Conservation (phyloP, 2,888 invertebrate species). For the Agriopis leucophaearia region DNA sequence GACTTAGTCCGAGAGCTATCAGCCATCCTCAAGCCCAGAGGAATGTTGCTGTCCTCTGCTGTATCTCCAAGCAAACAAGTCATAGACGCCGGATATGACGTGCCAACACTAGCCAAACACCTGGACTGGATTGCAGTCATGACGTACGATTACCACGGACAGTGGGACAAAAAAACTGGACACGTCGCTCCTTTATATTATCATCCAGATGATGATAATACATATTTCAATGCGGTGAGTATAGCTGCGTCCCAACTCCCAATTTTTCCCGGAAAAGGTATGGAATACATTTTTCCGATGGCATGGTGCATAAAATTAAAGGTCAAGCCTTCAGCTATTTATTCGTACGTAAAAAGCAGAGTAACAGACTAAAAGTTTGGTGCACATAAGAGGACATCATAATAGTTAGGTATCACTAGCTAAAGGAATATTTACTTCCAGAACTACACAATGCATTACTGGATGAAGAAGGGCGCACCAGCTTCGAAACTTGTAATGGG, state of each 20-base stretch:
- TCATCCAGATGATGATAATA: slow-evolving; percentile 93
- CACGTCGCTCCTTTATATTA: slow-evolving; percentile 95
- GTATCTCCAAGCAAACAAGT: slow-evolving; percentile 96
- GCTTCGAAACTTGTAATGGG: slow-evolving; percentile 94
- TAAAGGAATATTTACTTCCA: slow-evolving; percentile 57
- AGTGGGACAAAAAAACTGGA: slow-evolving; percentile 96
- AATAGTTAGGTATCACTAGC: neutral
- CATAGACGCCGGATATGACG: slow-evolving; percentile 94
- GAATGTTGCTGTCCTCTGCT: slow-evolving; percentile 92
- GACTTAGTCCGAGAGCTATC: slow-evolving; percentile 91
- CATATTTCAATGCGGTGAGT: slow-evolving; percentile 93
- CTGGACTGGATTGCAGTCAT: slow-evolving; percentile 97
- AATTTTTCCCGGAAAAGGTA: neutral
- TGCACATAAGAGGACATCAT: no score
- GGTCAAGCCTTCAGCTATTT: no score
- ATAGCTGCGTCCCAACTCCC: neutral
- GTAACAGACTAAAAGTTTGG: no score
- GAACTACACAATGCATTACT: slow-evolving; percentile 96
- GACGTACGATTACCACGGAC: slow-evolving; percentile 97
- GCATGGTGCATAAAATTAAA: no score
- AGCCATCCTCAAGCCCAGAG: slow-evolving; percentile 88
- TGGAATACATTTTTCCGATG: no score
- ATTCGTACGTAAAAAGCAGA: no score
- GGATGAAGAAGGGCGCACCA: slow-evolving; percentile 94
- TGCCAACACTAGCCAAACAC: slow-evolving; percentile 90